Evolutionary conservation across 1,140 invertebrate genomes (phyloP).

Genomic region (Ditylenchus dipsaci): DNA sequence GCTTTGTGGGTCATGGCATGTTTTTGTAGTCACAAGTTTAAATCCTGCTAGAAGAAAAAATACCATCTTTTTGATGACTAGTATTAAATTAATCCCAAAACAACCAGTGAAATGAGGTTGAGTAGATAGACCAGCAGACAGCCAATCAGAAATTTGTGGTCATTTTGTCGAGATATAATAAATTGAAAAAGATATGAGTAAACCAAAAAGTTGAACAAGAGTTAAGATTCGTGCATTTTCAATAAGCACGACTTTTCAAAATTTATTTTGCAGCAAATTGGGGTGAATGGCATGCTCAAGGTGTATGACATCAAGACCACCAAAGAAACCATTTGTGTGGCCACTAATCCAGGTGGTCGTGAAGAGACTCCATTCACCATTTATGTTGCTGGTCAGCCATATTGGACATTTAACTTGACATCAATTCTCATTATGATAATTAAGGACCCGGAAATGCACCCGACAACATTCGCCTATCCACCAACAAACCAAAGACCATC

Average conservation of each 20-base stretch:
- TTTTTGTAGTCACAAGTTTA: too few species aligned
- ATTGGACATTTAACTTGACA: slow-evolving; percentile 1
- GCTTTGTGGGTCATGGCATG: too few species aligned
- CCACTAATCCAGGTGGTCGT: slow-evolving; percentile 52
- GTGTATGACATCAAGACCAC: slow-evolving; percentile 47
- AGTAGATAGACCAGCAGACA: too few species aligned
- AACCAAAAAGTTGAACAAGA: too few species aligned
- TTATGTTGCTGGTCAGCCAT: slow-evolving; percentile 45
- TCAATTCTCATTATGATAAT: slow-evolving; percentile 5
- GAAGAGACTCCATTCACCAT: slow-evolving; percentile 48
- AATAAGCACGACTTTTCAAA: not conserved
- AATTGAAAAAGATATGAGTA: too few species aligned
- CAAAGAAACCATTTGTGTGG: slow-evolving; percentile 49
- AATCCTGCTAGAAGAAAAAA: too few species aligned
- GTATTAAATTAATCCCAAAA: too few species aligned
- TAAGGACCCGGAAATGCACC: slow-evolving; percentile 53
- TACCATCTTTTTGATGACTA: too few species aligned
- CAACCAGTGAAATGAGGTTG: too few species aligned
- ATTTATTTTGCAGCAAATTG: slow-evolving; percentile 40
- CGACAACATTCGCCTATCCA: slow-evolving; percentile 50
- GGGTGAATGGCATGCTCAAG: slow-evolving; percentile 41
- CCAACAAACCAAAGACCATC: slow-evolving; percentile 52
- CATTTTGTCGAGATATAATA: too few species aligned
- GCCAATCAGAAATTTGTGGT: too few species aligned
- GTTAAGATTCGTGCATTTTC: too few species aligned